Evolutionary conservation across 2,113 vertebrate genomes (phyloP).

Genomic region (Hippocampus guttulatus): DNA sequence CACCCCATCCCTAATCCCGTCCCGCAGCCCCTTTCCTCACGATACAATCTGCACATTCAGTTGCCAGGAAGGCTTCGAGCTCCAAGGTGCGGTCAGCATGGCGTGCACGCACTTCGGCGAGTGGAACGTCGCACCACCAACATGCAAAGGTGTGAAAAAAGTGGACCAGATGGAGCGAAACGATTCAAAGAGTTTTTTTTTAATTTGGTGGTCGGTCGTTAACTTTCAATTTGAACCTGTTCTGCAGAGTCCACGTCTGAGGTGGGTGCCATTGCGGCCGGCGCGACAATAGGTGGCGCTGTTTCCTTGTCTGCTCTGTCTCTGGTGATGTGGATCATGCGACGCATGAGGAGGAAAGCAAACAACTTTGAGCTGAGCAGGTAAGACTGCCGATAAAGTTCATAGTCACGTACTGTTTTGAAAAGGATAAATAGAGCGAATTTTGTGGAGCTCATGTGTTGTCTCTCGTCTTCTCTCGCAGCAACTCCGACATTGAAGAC

Average conservation of each 20-base stretch:
- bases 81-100: conserved; percentile 35
- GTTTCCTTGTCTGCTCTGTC: conserved; percentile 29
- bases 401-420: too few species aligned
- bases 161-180: conserved; percentile 47
- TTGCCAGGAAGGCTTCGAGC: conserved; percentile 50
- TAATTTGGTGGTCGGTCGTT: background rate
- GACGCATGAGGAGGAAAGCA: conserved; percentile 47
- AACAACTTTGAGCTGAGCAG: conserved; percentile 66
- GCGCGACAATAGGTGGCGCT: conserved; percentile 39
- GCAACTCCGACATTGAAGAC: conserved; percentile 53
- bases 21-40: background rate
- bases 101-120: conserved; percentile 44
- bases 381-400: conserved; percentile 35
- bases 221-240: conserved; percentile 6
- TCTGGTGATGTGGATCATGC: conserved; percentile 54
- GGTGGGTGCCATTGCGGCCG: background rate
- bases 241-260: conserved; percentile 35
- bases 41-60: conserved; percentile 39
- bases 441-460: background rate
- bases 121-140: conserved; percentile 45
- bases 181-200: background rate
- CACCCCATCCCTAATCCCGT: conserved; percentile 12
- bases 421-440: too few species aligned
- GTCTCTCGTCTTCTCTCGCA: conserved; percentile 31
- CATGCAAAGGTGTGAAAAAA: conserved; percentile 59